These are phyloP conservation scores for Thaleichthys pacificus DNA, from an alignment of 2,797 vertebrate species.

Conservation along the genomic window DNA sequence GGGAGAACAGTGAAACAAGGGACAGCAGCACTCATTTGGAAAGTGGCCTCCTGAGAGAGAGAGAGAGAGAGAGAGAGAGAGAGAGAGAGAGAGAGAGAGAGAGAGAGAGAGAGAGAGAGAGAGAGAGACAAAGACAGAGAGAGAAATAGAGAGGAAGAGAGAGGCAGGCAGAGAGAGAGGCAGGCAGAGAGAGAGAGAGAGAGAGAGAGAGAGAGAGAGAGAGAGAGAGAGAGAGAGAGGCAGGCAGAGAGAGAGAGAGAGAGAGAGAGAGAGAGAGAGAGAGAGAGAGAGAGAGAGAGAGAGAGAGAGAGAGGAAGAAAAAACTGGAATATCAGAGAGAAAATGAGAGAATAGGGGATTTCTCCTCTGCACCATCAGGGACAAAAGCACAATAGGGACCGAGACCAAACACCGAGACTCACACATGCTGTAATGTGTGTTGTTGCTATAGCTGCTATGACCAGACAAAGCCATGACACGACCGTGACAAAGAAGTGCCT, in stretches of 20 bases:
- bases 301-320: not conserved
- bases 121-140: not conserved
- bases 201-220: not conserved
- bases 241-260: not conserved
- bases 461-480: no score
- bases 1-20: constrained; percentile 43
- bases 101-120: not conserved
- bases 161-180: not conserved
- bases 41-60: constrained; percentile 59
- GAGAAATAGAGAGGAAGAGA: no score
- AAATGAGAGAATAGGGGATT: not conserved
- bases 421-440: not conserved
- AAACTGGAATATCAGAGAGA: not conserved
- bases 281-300: no score
- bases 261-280: not conserved
- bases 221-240: not conserved
- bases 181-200: constrained; percentile 4
- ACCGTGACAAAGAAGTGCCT: no score
- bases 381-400: not conserved
- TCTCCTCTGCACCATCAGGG: not conserved
- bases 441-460: not conserved
- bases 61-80: not conserved
- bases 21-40: constrained; percentile 54
- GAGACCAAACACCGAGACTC: constrained; percentile 1
- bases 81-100: no score